Evolutionary conservation across 2,113 vertebrate genomes (phyloP), one percentile per base, ranked within the genome.

Genomic region (Lampris megalopsis): DNA sequence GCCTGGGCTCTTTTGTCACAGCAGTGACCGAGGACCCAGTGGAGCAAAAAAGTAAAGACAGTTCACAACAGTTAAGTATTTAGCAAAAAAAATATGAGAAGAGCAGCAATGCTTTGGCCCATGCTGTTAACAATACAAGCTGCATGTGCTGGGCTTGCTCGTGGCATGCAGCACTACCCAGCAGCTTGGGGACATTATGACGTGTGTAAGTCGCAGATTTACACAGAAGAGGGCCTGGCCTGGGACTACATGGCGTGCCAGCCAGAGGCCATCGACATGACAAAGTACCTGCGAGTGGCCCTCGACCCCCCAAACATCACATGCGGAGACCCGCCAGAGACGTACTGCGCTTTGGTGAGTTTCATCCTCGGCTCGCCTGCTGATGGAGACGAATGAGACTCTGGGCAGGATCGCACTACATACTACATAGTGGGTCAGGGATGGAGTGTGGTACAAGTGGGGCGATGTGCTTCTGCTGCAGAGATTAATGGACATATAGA

Each of bases 231-330:
- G 88, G 98, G 96, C 75, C 95, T 97, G 89, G 93, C 96, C 10
- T 99, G 98, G 98, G 97, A 99, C 96, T 99, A 99, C 94, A 98
- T 97, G 96, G 98, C 98, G 86, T 99, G 98, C 93, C 97, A 99
- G 83, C 98, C 98, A 0, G 98, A 99, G 95, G 96, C 96, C 77
- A 97, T 95, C 50, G 97, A 98, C 90, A 97, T 99, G 98, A 99
- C 98, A 88, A 96, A 97, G 87, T 99, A 96, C 9, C 95, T 99
- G 65, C 96, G 96, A 89, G 96, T 99, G 92, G 95, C 94, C 75
- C 92, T 99, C 76, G 97, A 99, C 87, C 98, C 98, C 48, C 95
- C 97, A 42, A 95, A 98, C 86, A 96, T 99, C 93, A 99, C 98
- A 0, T 99, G 98, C 84, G 98, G 98, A 91, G 96, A 98, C 92